Conservation (phyloP, 1,140 invertebrate genomes). For the Aphis gossypii region DNA sequence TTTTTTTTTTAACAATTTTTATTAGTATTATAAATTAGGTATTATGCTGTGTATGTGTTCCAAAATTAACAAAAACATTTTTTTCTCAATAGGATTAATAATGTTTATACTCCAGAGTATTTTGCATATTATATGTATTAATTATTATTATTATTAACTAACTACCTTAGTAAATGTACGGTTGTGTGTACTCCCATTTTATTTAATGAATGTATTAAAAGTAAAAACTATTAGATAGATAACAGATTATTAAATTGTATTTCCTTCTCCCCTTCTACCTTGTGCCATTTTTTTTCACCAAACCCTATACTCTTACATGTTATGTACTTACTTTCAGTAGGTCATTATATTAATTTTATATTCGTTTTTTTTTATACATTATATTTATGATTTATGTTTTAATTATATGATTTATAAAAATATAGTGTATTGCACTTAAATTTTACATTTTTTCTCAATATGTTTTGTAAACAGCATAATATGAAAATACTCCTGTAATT, state of each 20-base stretch:
- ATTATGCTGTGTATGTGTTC: conserved; percentile 53
- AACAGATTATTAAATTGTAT: conserved; percentile 30
- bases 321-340: conserved; percentile 48
- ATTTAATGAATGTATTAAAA: conserved; percentile 32
- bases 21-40: conserved; percentile 50
- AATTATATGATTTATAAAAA: conserved; percentile 41
- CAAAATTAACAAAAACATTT: conserved; percentile 42
- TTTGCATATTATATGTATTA: conserved; percentile 50
- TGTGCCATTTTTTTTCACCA: conserved; percentile 38
- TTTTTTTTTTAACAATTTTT: conserved; percentile 43
- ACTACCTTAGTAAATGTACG: conserved; percentile 17
- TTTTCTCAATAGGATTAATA: conserved; percentile 54
- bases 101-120: conserved; percentile 43
- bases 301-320: background rate
- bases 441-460: conserved; percentile 22
- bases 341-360: conserved; percentile 45
- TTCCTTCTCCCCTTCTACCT: conserved; percentile 11
- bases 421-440: conserved; percentile 44
- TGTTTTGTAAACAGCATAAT: conserved; percentile 47
- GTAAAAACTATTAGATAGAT: conserved; percentile 35
- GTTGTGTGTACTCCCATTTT: conserved; percentile 49
- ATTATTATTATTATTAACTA: conserved; percentile 46
- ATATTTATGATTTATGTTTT: conserved; percentile 57
- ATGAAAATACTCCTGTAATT: conserved; percentile 36
- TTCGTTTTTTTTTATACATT: conserved; percentile 52